Evolutionary conservation across 2,888 invertebrate species (phyloP).

Genomic region (Amiota minor): DNA sequence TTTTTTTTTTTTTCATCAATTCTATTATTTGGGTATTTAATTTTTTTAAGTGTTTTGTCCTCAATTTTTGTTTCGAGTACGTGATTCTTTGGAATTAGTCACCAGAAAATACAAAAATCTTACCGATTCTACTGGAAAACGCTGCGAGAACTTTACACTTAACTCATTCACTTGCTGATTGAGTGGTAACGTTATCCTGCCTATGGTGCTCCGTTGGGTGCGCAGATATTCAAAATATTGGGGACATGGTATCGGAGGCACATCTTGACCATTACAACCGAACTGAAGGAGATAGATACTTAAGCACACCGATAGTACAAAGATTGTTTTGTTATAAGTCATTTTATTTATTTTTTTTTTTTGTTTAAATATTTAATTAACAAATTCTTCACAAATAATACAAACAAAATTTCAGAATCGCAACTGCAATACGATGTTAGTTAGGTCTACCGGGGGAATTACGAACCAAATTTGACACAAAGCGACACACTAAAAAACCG

Average conservation of each 20-base stretch:
- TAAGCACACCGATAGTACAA: too few species aligned
- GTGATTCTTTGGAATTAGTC: background rate
- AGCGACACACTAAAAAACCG: background rate
- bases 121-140: conserved; percentile 7
- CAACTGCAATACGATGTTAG: too few species aligned
- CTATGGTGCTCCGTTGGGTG: background rate
- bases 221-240: conserved; percentile 26
- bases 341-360: background rate
- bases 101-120: background rate
- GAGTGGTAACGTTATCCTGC: conserved; percentile 3
- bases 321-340: background rate
- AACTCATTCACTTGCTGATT: background rate
- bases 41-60: conserved; percentile 10
- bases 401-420: too few species aligned
- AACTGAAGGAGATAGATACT: too few species aligned
- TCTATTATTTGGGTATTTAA: background rate
- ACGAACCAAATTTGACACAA: background rate
- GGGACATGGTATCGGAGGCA: background rate
- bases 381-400: background rate
- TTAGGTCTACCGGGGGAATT: too few species aligned
- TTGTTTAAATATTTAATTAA: conserved; percentile 14
- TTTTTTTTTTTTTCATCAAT: background rate
- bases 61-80: too few species aligned
- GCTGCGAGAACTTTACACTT: conserved; percentile 20
- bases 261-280: background rate